Percentiles rank a stretch among this genome's conserved stretches.
Conservation (phyloP, 2,888 invertebrate genomes). For the Boloria selene region DNA sequence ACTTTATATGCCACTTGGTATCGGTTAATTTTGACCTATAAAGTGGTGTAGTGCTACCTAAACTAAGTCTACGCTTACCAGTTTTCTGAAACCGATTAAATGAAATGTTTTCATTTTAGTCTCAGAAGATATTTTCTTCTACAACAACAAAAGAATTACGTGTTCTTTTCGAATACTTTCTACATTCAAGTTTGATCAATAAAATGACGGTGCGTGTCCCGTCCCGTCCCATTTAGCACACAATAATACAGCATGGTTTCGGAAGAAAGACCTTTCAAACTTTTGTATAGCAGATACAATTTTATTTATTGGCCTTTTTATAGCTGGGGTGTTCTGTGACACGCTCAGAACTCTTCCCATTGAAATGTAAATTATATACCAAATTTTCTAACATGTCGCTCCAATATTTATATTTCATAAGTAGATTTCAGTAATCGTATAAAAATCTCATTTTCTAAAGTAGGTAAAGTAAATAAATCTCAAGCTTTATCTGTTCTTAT, state of each 20-base stretch:
- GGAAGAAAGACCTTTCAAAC: not conserved
- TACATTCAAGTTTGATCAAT: conserved; percentile 40
- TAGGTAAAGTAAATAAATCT: no score
- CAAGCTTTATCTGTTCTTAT: no score
- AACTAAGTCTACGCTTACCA: no score
- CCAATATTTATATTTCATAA: not conserved
- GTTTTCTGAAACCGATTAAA: no score
- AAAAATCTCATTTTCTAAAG: no score
- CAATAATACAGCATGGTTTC: conserved; percentile 12
- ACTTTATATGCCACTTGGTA: no score
- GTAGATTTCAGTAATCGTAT: no score
- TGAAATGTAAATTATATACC: not conserved
- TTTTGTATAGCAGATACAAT: conserved; percentile 12
- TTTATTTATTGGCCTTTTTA: conserved; percentile 27
- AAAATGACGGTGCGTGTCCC: conserved; percentile 36
- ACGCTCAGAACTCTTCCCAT: not conserved
- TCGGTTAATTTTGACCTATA: no score
- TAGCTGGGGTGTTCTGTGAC: conserved; percentile 13
- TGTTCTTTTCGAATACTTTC: conserved; percentile 23
- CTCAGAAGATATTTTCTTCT: not conserved
- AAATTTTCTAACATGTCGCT: not conserved
- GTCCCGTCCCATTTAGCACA: conserved; percentile 33
- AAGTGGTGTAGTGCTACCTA: no score
- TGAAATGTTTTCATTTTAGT: not conserved
- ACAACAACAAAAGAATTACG: conserved; percentile 10